A percentile compares a stretch with the other conserved stretches of the same genome.
Evolutionary conservation across 2,113 vertebrate species (phyloP).

Genomic region (Bambusicola thoracicus): DNA sequence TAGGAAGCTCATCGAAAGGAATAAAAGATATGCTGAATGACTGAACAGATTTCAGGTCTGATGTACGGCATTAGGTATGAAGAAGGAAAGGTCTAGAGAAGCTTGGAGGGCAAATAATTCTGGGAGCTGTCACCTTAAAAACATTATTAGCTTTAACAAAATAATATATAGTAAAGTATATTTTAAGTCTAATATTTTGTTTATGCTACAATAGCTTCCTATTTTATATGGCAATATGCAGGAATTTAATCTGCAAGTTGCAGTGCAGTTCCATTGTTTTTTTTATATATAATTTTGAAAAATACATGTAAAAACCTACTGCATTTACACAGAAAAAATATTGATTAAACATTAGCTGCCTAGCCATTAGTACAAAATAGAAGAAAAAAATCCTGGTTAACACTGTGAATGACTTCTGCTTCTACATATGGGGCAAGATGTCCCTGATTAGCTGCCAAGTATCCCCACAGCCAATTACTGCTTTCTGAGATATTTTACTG

Average conservation of each 20-base stretch:
- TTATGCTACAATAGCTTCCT: background rate
- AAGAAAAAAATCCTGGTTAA: background rate
- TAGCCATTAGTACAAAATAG: background rate
- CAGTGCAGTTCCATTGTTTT: background rate
- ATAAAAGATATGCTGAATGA: constrained; percentile 21
- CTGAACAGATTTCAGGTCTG: background rate
- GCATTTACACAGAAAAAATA: background rate
- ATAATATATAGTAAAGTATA: background rate
- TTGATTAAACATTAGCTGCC: background rate
- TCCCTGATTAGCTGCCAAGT: background rate
- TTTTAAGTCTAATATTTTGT: background rate
- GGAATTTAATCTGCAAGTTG: background rate
- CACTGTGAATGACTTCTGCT: background rate
- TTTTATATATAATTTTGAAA: background rate
- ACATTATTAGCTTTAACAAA: background rate
- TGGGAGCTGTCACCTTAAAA: background rate
- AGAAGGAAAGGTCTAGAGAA: background rate
- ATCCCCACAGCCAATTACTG: background rate
- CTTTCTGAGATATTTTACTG: background rate
- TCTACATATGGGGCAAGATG: background rate
- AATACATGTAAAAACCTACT: background rate
- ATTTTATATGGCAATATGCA: background rate
- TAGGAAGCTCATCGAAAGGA: constrained; percentile 36
- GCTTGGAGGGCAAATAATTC: background rate
- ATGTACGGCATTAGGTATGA: background rate